A percentile compares a stretch with the other conserved stretches of the same genome.
Conservation (phyloP, 2,113 vertebrate species). For the Micronycteris hirsuta region DNA sequence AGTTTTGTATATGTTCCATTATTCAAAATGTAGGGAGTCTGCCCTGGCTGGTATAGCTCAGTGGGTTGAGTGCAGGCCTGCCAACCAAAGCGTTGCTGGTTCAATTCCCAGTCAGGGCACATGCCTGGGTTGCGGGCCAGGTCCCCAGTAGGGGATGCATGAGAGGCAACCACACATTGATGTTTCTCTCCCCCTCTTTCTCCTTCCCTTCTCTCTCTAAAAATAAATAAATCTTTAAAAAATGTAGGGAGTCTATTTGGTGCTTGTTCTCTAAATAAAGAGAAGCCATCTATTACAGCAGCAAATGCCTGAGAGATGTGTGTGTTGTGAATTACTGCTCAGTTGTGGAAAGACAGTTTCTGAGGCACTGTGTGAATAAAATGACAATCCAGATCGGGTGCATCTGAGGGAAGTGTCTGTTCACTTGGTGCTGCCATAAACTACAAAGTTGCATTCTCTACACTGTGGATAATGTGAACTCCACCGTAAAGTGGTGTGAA, state of each 20-base stretch:
- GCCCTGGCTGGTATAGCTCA: too few species aligned
- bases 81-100: too few species aligned
- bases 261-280: constrained; percentile 6
- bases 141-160: too few species aligned
- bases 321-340: neutral
- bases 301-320: neutral
- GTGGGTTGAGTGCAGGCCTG: too few species aligned
- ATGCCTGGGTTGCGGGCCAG: too few species aligned
- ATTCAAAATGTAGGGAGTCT: neutral
- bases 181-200: too few species aligned
- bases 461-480: constrained; percentile 8
- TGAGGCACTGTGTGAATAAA: neutral
- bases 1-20: neutral
- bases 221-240: neutral
- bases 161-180: too few species aligned
- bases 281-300: constrained; percentile 10
- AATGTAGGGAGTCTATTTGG: neutral
- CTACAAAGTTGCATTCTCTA: neutral
- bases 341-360: neutral
- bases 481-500: neutral
- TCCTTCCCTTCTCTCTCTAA: too few species aligned
- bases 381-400: neutral
- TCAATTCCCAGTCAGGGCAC: too few species aligned
- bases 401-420: neutral
- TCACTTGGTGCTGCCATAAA: neutral